Evolutionary conservation across 2,797 vertebrate genomes (phyloP), one percentile per base, ranked within the genome.

Genomic region (Bradypodion pumilum): DNA sequence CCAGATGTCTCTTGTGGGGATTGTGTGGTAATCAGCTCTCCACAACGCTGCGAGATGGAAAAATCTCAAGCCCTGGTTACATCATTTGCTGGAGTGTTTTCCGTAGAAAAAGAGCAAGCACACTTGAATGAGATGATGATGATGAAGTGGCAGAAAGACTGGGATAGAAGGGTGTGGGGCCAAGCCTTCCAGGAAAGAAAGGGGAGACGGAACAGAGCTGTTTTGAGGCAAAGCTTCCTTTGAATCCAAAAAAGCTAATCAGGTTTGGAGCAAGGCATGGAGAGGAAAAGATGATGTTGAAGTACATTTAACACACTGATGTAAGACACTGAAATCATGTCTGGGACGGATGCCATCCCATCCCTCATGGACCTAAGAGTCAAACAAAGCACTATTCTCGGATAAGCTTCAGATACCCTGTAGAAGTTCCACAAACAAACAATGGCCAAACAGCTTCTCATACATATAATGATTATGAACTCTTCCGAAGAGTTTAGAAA

Each of bases 251-350:
- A 88, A 49, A 32, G 79, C 23, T 81, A 63, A 89, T 79, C 42
- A 19, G 35, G 29, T 66, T 10, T 52, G 60, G 87, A 44, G 78
- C 81, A 90, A 81, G 85, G 88, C 88, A 90, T 2, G 10, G 69
- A 72, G 44, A 83, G 68, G 49, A 78, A 85, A 86, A 12, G 2
- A 77, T 23, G 63, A 49, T 37, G 91, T 86, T 83, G 86, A 89
- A 82, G 87, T 80, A 77, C 46, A 80, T 87, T 56, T 56, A 19
- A 21, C 52, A 56, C 52, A 56, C 21, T 56, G 52, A 56, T 56
- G 52, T 93, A 89, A 81, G 80, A 89, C 85, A 79, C 86, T 65
- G 89, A 92, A 86, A 76, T 87, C 89, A 91, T 89, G 91, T 92
- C 91, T 92, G 91, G 91, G 88, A 90, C 83, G 83, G 82, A 84